phyloP scores from a whole-genome alignment of 2,113 vertebrate species.

The Trachemys scripta region DNA sequence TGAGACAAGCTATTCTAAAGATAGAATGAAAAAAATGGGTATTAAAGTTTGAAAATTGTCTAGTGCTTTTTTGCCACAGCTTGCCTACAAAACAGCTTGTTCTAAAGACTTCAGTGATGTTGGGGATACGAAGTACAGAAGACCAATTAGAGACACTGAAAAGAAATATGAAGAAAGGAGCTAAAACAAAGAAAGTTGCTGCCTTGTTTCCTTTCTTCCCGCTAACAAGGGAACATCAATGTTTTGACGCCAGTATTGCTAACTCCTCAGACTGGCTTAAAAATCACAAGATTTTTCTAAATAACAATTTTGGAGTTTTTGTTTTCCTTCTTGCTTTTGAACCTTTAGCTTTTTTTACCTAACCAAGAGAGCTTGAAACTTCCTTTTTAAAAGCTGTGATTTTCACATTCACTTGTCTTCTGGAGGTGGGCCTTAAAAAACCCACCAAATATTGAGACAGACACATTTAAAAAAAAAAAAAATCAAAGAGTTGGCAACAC shows the following conservation, averaged over 20 bases:
- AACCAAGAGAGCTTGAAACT: not conserved
- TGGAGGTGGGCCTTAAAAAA: conserved; percentile 42
- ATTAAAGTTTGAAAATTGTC: not conserved
- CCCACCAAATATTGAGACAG: conserved; percentile 3
- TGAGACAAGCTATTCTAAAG: not conserved
- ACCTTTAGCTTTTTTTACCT: not conserved
- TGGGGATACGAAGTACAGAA: not conserved
- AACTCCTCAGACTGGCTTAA: not conserved
- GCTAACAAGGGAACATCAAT: not conserved
- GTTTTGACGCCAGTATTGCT: not conserved
- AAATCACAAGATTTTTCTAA: conserved; percentile 22
- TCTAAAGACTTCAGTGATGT: not conserved
- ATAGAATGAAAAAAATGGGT: not conserved
- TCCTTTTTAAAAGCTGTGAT: not conserved
- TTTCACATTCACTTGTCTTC: not conserved
- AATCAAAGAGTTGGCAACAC: conserved; percentile 27
- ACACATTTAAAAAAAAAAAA: not conserved
- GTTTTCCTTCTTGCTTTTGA: not conserved
- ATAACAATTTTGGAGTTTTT: conserved; percentile 23
- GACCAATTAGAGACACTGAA: not conserved
- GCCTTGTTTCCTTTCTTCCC: not conserved
- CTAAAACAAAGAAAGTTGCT: not conserved
- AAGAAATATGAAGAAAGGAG: not conserved
- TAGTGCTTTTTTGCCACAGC: not conserved
- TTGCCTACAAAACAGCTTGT: not conserved